A percentile compares a stretch with the other conserved stretches of the same genome.
These are phyloP conservation scores for Misgurnus mizolepis DNA, from an alignment of 2,113 vertebrate genomes.

Conservation along the genomic window DNA sequence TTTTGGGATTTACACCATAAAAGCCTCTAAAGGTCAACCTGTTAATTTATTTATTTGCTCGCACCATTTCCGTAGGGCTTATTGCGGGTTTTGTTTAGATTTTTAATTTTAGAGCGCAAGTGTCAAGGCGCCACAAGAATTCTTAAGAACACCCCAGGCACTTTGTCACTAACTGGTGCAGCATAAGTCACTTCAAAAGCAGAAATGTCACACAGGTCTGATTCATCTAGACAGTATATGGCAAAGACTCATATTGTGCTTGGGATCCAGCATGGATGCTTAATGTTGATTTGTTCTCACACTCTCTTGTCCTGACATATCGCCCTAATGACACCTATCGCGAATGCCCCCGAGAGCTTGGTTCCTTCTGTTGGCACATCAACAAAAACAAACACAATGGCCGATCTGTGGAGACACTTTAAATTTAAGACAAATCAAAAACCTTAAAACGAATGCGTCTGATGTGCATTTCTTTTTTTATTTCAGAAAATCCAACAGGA, in stretches of 20 bases:
- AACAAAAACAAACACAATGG: constrained; percentile 20
- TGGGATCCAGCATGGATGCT: constrained; percentile 14
- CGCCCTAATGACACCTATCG: constrained; percentile 21
- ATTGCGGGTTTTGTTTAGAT: constrained; percentile 58
- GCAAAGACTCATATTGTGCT: constrained; percentile 15
- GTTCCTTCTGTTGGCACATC: neutral
- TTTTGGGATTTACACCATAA: constrained; percentile 59
- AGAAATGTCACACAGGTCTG: constrained; percentile 33
- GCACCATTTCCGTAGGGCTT: constrained; percentile 61
- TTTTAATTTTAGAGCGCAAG: constrained; percentile 56
- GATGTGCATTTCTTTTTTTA: constrained; percentile 48
- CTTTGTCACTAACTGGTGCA: constrained; percentile 48
- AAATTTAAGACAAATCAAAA: neutral
- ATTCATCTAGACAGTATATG: constrained; percentile 22
- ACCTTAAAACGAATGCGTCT: neutral
- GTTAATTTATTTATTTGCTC: constrained; percentile 55
- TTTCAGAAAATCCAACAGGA: constrained; percentile 93
- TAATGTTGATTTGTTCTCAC: constrained; percentile 32
- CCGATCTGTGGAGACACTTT: neutral
- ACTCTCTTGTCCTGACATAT: constrained; percentile 30
- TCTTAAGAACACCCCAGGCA: constrained; percentile 12
- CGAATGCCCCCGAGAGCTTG: neutral
- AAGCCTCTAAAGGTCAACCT: constrained; percentile 72
- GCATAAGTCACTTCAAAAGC: constrained; percentile 49
- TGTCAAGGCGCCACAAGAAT: constrained; percentile 39